Evolutionary conservation across 1,140 invertebrate species (phyloP).

Genomic region (Thrips palmi): DNA sequence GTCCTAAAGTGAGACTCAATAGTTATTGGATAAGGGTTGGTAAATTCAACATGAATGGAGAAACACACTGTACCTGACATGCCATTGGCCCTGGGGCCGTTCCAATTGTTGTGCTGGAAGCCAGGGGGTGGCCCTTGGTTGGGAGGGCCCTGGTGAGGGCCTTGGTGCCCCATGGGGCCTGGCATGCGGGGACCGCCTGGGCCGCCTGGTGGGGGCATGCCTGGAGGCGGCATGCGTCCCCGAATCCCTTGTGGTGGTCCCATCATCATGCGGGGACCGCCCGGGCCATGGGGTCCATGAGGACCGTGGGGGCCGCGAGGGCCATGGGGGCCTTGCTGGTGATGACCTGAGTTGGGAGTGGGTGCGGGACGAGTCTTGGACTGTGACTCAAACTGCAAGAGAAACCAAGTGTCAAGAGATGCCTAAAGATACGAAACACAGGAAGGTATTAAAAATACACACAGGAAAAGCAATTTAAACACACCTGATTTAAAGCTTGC

Average conservation of each 20-base stretch:
- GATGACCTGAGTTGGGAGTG: slow-evolving; percentile 27
- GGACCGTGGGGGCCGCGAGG: slow-evolving; percentile 28
- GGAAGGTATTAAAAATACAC: not conserved
- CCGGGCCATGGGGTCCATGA: slow-evolving; percentile 15
- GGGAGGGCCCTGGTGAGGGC: slow-evolving; percentile 16
- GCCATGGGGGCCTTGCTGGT: slow-evolving; percentile 13
- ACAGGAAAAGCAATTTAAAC: slow-evolving; percentile 4
- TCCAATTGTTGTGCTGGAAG: slow-evolving; percentile 28
- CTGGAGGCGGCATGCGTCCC: slow-evolving; percentile 18
- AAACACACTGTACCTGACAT: slow-evolving; percentile 4
- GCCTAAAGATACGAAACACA: not conserved
- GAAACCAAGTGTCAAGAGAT: slow-evolving; percentile 9
- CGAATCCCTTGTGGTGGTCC: slow-evolving; percentile 11
- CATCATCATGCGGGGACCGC: not conserved
- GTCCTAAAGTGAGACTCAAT: slow-evolving; percentile 10
- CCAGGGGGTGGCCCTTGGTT: slow-evolving; percentile 27
- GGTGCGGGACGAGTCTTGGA: slow-evolving; percentile 69
- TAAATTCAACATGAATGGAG: not conserved
- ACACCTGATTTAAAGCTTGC: slow-evolving; percentile 49
- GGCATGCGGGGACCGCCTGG: slow-evolving; percentile 20
- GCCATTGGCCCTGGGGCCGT: slow-evolving; percentile 25
- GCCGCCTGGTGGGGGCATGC: slow-evolving; percentile 14
- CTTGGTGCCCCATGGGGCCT: slow-evolving; percentile 18
- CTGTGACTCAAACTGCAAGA: slow-evolving; percentile 65
- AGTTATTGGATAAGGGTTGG: not conserved